A percentile compares a stretch with the other conserved stretches of the same genome.
Evolutionary conservation across 2,797 vertebrate genomes (phyloP).

Genomic region (Intellagama lesueurii): DNA sequence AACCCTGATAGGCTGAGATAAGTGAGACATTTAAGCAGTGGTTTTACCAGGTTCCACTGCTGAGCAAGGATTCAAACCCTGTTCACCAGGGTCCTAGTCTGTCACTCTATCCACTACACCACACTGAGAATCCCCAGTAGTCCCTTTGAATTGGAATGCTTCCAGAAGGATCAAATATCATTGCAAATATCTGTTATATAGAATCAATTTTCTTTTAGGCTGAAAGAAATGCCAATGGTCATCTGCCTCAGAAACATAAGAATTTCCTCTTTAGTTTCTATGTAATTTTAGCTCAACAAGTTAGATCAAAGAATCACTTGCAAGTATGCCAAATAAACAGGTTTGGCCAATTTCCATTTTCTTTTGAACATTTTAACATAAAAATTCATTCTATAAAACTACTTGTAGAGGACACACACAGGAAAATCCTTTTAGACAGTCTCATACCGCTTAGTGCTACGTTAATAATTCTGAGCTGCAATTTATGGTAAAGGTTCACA

Average conservation of each 20-base stretch:
- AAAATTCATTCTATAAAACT: neutral
- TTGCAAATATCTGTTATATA: neutral
- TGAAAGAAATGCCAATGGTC: too few species aligned
- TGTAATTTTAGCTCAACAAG: neutral
- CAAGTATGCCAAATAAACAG: neutral
- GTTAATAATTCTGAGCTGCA: neutral
- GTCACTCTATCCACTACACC: too few species aligned
- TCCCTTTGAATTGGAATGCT: neutral
- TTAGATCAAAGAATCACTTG: neutral
- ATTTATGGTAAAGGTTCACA: neutral
- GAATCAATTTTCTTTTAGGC: neutral
- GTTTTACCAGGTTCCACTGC: too few species aligned
- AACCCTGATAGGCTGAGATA: too few species aligned
- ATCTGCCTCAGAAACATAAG: too few species aligned
- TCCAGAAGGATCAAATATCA: neutral
- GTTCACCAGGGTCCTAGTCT: too few species aligned
- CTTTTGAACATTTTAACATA: neutral
- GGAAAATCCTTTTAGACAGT: neutral
- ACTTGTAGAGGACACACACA: neutral
- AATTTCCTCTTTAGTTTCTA: neutral
- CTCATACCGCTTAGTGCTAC: neutral
- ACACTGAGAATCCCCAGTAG: too few species aligned
- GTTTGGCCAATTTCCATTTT: neutral
- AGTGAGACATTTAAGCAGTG: too few species aligned
- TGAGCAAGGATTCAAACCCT: too few species aligned